phyloP scores from a whole-genome alignment of 2,113 vertebrate genomes.

The Stigmatopora argus region DNA sequence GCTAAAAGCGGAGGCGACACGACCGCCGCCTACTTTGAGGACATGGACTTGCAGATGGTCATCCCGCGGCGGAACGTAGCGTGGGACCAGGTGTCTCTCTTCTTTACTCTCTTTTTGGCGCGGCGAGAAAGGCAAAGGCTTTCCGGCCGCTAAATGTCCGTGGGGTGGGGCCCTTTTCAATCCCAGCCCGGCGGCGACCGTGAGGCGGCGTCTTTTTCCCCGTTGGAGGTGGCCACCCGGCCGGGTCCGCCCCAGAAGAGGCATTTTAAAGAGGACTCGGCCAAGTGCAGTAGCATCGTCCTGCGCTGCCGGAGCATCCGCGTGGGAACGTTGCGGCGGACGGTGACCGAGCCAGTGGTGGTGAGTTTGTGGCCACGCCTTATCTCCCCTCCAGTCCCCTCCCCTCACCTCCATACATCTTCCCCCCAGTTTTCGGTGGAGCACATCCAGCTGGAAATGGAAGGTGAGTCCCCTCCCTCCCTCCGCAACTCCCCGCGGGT shows the following conservation, averaged over 20 bases:
- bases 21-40: constrained; percentile 67
- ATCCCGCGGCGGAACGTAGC: constrained; percentile 83
- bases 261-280: constrained; percentile 70
- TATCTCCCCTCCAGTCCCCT: no score
- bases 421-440: constrained; percentile 83
- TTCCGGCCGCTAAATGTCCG: background rate
- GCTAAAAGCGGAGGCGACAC: constrained; percentile 76
- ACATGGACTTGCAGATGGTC: constrained; percentile 72
- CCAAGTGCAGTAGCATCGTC: constrained; percentile 76
- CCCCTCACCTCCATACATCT: background rate
- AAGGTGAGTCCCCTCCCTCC: constrained; percentile 68
- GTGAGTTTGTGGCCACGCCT: constrained; percentile 68
- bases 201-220: background rate
- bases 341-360: constrained; percentile 85
- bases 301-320: constrained; percentile 88
- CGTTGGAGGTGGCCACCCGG: constrained; percentile 80
- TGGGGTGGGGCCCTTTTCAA: background rate
- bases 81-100: constrained; percentile 82
- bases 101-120: background rate
- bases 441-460: constrained; percentile 83
- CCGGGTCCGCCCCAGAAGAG: constrained; percentile 52
- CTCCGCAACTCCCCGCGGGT: no score
- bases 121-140: background rate
- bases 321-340: constrained; percentile 83
- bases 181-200: no score